phyloP scores from a whole-genome alignment of 2,113 vertebrate species.

The Eulemur macaco region DNA sequence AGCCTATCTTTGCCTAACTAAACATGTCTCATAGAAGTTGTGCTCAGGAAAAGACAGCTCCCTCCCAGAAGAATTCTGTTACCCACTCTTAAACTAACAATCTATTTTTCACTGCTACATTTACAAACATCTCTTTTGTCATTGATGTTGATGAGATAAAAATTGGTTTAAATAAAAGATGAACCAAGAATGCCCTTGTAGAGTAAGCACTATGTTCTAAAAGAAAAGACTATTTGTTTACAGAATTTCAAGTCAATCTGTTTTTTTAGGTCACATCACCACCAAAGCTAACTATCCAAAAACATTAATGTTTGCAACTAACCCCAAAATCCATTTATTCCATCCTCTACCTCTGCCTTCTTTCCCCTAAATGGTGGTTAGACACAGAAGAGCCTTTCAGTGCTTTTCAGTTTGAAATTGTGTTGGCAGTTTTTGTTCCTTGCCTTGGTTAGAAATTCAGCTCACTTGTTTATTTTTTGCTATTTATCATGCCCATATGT shows the following conservation, averaged over 20 bases:
- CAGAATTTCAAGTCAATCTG: neutral
- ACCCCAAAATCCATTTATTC: conserved; percentile 24
- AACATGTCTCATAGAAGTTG: neutral
- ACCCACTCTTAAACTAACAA: neutral
- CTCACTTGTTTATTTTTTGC: conserved; percentile 64
- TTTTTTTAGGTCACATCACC: conserved; percentile 30
- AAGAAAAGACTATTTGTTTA: conserved; percentile 41
- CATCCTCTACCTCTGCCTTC: neutral
- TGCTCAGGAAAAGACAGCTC: neutral
- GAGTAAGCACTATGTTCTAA: neutral
- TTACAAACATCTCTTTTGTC: neutral
- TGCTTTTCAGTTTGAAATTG: conserved; percentile 57
- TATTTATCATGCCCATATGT: conserved; percentile 64
- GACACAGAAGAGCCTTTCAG: conserved; percentile 60
- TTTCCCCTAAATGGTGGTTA: conserved; percentile 40
- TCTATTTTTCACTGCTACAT: neutral
- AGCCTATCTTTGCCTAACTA: neutral
- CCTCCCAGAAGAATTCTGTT: neutral
- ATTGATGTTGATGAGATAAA: conserved; percentile 36
- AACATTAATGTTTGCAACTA: neutral
- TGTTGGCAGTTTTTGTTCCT: conserved; percentile 71
- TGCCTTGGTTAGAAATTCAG: conserved; percentile 71
- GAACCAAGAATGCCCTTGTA: neutral
- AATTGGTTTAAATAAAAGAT: conserved; percentile 57
- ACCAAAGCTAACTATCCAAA: conserved; percentile 22